Evolutionary conservation across 2,797 vertebrate genomes (phyloP), one percentile per base, ranked within the genome.

Genomic region (Rhynchonycteris naso): DNA sequence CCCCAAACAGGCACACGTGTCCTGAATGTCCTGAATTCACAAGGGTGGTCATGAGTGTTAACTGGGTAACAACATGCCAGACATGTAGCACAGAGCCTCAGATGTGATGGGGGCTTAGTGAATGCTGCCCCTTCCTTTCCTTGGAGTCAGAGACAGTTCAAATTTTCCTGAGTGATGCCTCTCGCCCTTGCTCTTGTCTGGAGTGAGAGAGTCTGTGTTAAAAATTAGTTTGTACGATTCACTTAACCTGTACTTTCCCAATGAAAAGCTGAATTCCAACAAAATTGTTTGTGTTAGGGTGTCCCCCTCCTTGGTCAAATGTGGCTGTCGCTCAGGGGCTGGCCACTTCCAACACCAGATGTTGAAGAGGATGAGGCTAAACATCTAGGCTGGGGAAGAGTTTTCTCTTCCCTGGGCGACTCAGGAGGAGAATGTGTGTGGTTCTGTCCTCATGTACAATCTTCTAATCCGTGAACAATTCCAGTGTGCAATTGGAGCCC

Each of bases 261-360:
- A 6, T 26, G 88, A 63, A 69, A 59, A 47, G 16, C 43, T 43
- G 54, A 47, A 50, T 14, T 5, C 26, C n/a, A 24, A 47, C 43
- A 7, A 7, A 65, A 30, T n/a, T 11, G 10, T 68, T 7, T 52
- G 33, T 33, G 0, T 50, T 9, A 3, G 47, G 3, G 0, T 33
- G n/a, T 16, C 68, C 63, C 2, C 35, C 24, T n/a, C 4, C 30
- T 43, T 7, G 14, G 43, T 4, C 0, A 8, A 16, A 4, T 14
- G 2, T 24, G 28, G 33, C 19, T 7, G 16, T 30, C 2, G 0
- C 59, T 4, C 7, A 30, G 74, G 14, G 65, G 18, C 65, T 11
- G 18, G 47, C 26, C 26, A 1, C 81, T 58, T 52, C 26, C 26
- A 19, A 1, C 24, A 26, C 8, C 3, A 16, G 2, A 19, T 1